Percentiles rank a stretch among this genome's conserved stretches.
phyloP scores from a whole-genome alignment of 2,888 invertebrate genomes.

The Ametastegia equiseti region DNA sequence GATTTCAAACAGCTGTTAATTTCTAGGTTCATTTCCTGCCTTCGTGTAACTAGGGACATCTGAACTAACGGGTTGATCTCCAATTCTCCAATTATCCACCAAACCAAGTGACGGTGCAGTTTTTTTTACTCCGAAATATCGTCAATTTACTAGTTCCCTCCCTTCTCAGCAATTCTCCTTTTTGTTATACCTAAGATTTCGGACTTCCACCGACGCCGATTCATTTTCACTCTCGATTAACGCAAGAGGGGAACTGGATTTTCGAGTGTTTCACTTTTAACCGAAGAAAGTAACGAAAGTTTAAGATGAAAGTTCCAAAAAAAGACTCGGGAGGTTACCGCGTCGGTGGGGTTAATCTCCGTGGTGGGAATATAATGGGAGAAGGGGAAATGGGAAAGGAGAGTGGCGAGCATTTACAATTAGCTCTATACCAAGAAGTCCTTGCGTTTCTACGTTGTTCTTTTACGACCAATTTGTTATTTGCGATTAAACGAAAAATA shows the following conservation, averaged over 20 bases:
- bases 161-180: not conserved
- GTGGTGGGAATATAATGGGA: conserved; percentile 1
- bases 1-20: not conserved
- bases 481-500: not conserved
- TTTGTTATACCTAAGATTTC: not conserved
- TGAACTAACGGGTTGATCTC: not conserved
- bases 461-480: not conserved
- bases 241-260: conserved; percentile 53
- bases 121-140: no score
- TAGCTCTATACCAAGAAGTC: conserved; percentile 5
- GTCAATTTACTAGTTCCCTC: no score
- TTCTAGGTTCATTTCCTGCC: not conserved
- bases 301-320: conserved; percentile 68
- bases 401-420: not conserved
- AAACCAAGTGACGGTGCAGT: no score
- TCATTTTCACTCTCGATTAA: conserved; percentile 48
- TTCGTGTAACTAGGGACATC: not conserved
- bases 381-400: conserved; percentile 36
- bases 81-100: not conserved
- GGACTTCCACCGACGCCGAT: conserved; percentile 25
- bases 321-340: conserved; percentile 20
- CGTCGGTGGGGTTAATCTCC: not conserved
- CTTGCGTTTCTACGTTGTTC: not conserved
- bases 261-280: conserved; percentile 66
- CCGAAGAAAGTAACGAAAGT: conserved; percentile 73